Evolutionary conservation across 2,797 vertebrate genomes (phyloP).

Genomic region (Synanceia verrucosa): DNA sequence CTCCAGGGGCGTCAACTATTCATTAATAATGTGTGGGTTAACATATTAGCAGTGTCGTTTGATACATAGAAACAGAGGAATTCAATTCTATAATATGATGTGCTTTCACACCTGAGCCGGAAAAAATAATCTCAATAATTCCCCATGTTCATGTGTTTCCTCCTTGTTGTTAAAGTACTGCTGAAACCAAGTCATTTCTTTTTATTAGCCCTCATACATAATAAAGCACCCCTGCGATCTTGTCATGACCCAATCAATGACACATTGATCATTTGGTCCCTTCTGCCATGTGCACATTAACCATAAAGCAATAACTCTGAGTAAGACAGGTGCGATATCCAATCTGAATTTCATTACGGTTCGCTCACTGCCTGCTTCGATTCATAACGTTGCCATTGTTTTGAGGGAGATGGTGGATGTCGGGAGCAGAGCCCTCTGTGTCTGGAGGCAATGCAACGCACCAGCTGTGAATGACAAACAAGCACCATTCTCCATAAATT

Average conservation of each 20-base stretch:
- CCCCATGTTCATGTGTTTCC: too few relatives aligned
- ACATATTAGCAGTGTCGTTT: conserved; percentile 25
- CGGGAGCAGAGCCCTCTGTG: conserved; percentile 37
- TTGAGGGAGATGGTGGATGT: conserved; percentile 46
- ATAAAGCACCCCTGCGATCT: conserved; percentile 45
- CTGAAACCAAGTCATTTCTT: conserved; percentile 24
- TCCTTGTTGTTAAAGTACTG: conserved; percentile 25
- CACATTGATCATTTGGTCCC: conserved; percentile 56
- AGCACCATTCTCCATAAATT: conserved; percentile 63
- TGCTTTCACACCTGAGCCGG: conserved; percentile 12
- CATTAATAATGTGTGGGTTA: conserved; percentile 25
- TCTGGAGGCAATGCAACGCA: conserved; percentile 41
- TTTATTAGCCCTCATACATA: conserved; percentile 51
- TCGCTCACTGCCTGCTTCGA: conserved; percentile 34
- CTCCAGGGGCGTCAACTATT: conserved; percentile 48
- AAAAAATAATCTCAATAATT: neutral
- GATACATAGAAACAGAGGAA: conserved; percentile 10
- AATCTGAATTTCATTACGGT: conserved; percentile 73
- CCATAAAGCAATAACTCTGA: conserved; percentile 73
- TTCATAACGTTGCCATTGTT: conserved; percentile 59
- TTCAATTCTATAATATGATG: neutral
- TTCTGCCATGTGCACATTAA: conserved; percentile 63
- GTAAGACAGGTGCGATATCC: conserved; percentile 72
- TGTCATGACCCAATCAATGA: conserved; percentile 62
- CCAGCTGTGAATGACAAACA: conserved; percentile 70